phyloP scores from a whole-genome alignment of 2,797 vertebrate genomes.

The Pogonophryne albipinna region DNA sequence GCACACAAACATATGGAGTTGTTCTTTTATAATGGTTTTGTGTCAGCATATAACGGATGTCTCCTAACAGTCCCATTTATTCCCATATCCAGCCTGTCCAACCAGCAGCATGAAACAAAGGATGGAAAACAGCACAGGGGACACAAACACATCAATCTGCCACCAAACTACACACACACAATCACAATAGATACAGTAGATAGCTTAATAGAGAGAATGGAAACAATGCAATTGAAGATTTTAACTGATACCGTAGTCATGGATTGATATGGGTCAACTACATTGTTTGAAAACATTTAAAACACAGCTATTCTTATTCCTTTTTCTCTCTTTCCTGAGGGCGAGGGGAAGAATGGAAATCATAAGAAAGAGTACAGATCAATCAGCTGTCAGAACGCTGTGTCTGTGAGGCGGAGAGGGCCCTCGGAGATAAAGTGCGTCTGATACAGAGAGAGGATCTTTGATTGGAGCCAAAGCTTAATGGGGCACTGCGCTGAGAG shows the following conservation, averaged over 20 bases:
- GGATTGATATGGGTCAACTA: conserved; percentile 10
- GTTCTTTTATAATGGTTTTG: conserved; percentile 81
- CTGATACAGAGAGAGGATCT: conserved; percentile 56
- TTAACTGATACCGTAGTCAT: conserved; percentile 48
- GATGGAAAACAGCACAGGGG: conserved; percentile 77
- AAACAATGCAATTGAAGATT: conserved; percentile 47
- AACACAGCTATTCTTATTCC: neutral
- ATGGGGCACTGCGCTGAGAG: conserved; percentile 53
- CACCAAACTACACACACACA: conserved; percentile 51
- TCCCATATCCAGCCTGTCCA: conserved; percentile 82
- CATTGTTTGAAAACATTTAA: neutral
- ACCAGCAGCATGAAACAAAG: conserved; percentile 79
- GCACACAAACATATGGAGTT: conserved; percentile 28
- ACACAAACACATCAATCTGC: conserved; percentile 84
- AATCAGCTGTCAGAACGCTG: conserved; percentile 57
- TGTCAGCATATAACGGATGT: conserved; percentile 82
- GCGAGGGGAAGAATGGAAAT: neutral
- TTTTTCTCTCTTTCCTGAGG: conserved; percentile 22
- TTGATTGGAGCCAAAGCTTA: conserved; percentile 70
- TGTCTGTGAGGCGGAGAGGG: conserved; percentile 46
- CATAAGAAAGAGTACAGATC: conserved; percentile 46
- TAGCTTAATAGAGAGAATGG: conserved; percentile 36
- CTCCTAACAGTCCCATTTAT: conserved; percentile 81
- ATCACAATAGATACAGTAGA: conserved; percentile 45
- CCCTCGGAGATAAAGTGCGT: conserved; percentile 57